These are phyloP conservation scores for Euthynnus affinis DNA, from an alignment of 2,797 vertebrate species.

Conservation along the genomic window DNA sequence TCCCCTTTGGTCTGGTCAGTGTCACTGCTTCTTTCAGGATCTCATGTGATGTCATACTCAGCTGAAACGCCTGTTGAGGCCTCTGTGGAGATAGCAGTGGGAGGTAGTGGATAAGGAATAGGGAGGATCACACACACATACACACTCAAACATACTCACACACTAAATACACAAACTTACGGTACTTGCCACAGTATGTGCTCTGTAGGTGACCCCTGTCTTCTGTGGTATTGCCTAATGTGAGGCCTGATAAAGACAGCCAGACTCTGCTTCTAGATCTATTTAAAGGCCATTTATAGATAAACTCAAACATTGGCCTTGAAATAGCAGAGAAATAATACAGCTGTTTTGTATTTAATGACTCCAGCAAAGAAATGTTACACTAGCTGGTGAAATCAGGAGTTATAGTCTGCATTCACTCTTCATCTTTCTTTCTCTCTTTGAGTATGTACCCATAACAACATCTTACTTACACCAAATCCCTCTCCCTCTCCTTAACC, in stretches of 20 bases:
- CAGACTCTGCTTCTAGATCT: conserved; percentile 47
- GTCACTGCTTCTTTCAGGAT: conserved; percentile 59
- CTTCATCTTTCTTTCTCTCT: conserved; percentile 10
- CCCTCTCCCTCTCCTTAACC: neutral
- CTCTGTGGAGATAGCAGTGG: conserved; percentile 53
- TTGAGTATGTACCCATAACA: neutral
- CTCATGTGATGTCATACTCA: conserved; percentile 55
- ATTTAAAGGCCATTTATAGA: conserved; percentile 59
- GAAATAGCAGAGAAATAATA: conserved; percentile 37
- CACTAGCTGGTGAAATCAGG: conserved; percentile 22
- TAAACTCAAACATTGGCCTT: conserved; percentile 44
- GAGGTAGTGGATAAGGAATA: conserved; percentile 58
- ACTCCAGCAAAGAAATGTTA: conserved; percentile 9
- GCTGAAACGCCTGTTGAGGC: conserved; percentile 39
- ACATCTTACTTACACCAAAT: neutral
- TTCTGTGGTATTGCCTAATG: conserved; percentile 25
- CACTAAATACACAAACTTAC: conserved; percentile 14
- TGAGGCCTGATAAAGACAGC: conserved; percentile 51
- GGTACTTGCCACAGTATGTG: conserved; percentile 3
- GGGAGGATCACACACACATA: conserved; percentile 29
- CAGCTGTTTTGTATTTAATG: conserved; percentile 36
- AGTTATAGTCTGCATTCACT: neutral
- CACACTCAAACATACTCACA: conserved; percentile 10
- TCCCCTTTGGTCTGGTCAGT: conserved; percentile 59
- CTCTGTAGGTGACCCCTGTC: conserved; percentile 36